Base-by-base conservation (phyloP, 1,140 invertebrate genomes). In the Harlomillsia oculata region DNA sequence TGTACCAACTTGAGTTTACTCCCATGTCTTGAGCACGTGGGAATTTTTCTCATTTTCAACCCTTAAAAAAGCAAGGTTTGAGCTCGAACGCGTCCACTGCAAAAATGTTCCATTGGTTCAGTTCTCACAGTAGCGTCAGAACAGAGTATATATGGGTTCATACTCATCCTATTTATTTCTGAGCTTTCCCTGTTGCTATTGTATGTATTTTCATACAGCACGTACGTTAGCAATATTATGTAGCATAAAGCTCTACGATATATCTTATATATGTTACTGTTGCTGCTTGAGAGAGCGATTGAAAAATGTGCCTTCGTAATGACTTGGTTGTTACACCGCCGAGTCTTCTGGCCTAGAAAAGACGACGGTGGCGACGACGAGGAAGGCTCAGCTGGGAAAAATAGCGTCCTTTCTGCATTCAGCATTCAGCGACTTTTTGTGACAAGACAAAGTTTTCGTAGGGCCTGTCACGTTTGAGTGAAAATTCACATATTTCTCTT, bases 251-350 rank as follows among this genome's bases (percentile, higher is more conserved):
- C 34, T 48, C n/a, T 48, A 32, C 28, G 28, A 34, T 13, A 14
- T 8, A 20, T 23, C 28, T 21, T 18, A 21, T n/a, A 21, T 44
- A 16, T 29, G 14, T 29, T 53, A 45, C 48, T 59, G 52, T 59
- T 46, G 53, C 46, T 59, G 40, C 57, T 53, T 55, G 50, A 50
- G n/a, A n/a, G n/a, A n/a, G n/a, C 43, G 52, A 55, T 55, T 60
- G 58, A 60, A 60, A 60, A 60, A 60, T 60, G 51, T 48, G n/a
- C 52, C 51, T 44, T 50, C 16, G 58, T 60, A 60, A 60, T 60
- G 58, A 60, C 52, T 60, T 55, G 23, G 45, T 41, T 26, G 43
- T 41, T 48, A 30, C 28, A 32, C 28, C 13, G 45, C 45, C 34
- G 45, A 48, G 28, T 28, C 45, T 48, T 48, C 18, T 48, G 45